These are phyloP conservation scores for Sceliomorpha sp. DNA, from an alignment of 2,888 invertebrate genomes.

Conservation along the genomic window DNA sequence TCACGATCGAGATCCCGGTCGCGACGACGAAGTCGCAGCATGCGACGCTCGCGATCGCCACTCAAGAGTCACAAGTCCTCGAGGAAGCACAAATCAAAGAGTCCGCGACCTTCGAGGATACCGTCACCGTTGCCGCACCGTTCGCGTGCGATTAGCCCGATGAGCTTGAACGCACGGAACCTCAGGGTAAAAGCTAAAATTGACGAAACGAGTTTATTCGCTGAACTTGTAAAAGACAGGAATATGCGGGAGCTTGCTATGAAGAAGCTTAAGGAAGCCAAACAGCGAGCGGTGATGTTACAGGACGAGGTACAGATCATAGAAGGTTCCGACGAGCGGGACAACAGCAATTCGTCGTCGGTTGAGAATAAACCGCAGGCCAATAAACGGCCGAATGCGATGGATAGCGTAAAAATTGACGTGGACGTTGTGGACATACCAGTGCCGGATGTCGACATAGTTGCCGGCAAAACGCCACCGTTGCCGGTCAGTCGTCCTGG, in stretches of 20 bases:
- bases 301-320: slow-evolving; percentile 78
- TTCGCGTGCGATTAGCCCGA: slow-evolving; percentile 71
- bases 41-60: slow-evolving; percentile 80
- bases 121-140: slow-evolving; percentile 76
- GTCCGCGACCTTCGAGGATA: slow-evolving; percentile 78
- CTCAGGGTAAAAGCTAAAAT: slow-evolving; percentile 86
- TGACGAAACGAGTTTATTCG: slow-evolving; percentile 93
- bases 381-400: slow-evolving; percentile 19
- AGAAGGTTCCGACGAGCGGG: slow-evolving; percentile 75
- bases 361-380: slow-evolving; percentile 62
- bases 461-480: slow-evolving; percentile 70
- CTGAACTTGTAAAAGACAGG: slow-evolving; percentile 92
- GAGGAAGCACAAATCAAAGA: slow-evolving; percentile 82
- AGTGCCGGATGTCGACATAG: slow-evolving; percentile 82
- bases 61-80: slow-evolving; percentile 75
- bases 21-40: slow-evolving; percentile 78
- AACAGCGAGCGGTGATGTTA: slow-evolving; percentile 82
- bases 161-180: slow-evolving; percentile 73
- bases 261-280: slow-evolving; percentile 85
- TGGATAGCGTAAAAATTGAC: slow-evolving; percentile 61
- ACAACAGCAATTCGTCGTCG: slow-evolving; percentile 67
- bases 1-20: slow-evolving; percentile 82
- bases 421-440: slow-evolving; percentile 87
- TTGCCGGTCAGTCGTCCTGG: slow-evolving; percentile 56
- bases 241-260: slow-evolving; percentile 90